Base-by-base conservation (phyloP, 2,113 vertebrate genomes). In the Nothobranchius kuhntae region DNA sequence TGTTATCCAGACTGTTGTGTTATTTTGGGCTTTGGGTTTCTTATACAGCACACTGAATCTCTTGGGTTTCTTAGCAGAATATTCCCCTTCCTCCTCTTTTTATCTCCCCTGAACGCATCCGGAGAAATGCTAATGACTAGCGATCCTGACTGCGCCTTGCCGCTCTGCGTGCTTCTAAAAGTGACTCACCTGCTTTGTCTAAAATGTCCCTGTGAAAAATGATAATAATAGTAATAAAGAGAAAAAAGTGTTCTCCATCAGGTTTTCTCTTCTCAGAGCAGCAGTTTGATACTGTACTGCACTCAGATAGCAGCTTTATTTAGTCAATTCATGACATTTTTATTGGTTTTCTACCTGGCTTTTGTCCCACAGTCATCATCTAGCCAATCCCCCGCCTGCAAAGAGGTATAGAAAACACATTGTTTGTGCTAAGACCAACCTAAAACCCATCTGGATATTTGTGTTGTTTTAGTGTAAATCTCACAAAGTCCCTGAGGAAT, bases 111-210 rank as follows among this genome's bases (percentile, higher is more conserved):
- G 71, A 89, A 87, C 73, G 75, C 84, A 89, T 82, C 72, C 65
- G 66, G 80, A 82, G 84, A 86, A 87, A 86, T 89, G 86, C 77
- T 85, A 90, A 91, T 89, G 75, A 89, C 70, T 73, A 68, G 71
- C 10, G 59, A 83, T 78, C 72, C 84, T 60, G 55, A 73, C 79
- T 73, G n/a, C n/a, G 69, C 74, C 61, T 35, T 21, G 73, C 59
- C 3, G 12, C 61, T 75, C 17, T 8, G 13, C 46, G 57, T 21
- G 30, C 78, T 83, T 85, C 66, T 76, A 65, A 78, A 76, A 73
- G 64, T 61, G 83, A 86, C 80, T 81, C 77, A 81, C 66, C 85
- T 87, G 62, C 64, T 50, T 80, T 57, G 56, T 61, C 30, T 73
- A 76, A 82, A 84, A 78, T 50, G 46, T 68, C 64, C 69, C 76